These are phyloP conservation scores for Orestias chungarensis DNA, from an alignment of 2,797 vertebrate genomes.

Conservation along the genomic window DNA sequence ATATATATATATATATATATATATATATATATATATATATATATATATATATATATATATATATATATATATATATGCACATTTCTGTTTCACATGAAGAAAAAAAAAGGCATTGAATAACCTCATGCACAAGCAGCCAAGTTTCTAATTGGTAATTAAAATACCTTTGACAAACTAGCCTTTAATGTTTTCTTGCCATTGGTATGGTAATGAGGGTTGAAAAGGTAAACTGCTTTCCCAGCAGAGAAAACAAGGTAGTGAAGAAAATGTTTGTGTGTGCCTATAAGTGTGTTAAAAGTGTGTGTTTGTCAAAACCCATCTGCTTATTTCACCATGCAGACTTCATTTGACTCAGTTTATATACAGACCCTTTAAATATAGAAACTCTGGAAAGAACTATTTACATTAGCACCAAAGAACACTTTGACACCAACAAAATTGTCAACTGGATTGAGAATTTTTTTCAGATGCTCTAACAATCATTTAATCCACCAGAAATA, in stretches of 20 bases:
- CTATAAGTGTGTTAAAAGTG: not conserved
- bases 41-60: conserved; percentile 41
- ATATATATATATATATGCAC: conserved; percentile 3
- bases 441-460: not conserved
- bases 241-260: conserved; percentile 29
- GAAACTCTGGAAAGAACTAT: not conserved
- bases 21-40: too few species aligned
- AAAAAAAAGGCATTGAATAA: conserved; percentile 49
- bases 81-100: conserved; percentile 17
- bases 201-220: conserved; percentile 73
- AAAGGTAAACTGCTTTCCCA: conserved; percentile 69
- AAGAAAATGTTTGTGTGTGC: conserved; percentile 2
- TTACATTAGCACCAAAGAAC: not conserved
- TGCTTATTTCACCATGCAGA: conserved; percentile 20
- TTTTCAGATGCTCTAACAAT: not conserved
- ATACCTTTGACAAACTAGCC: conserved; percentile 72
- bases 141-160: conserved; percentile 78
- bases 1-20: too few species aligned
- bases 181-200: conserved; percentile 63
- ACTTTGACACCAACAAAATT: not conserved
- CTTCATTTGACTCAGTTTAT: conserved; percentile 23
- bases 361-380: not conserved
- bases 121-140: conserved; percentile 55
- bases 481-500: not conserved
- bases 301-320: conserved; percentile 19